A percentile compares a stretch with the other conserved stretches of the same genome.
Evolutionary conservation across 2,113 vertebrate genomes (phyloP).

Genomic region (Eulemur rufifrons): DNA sequence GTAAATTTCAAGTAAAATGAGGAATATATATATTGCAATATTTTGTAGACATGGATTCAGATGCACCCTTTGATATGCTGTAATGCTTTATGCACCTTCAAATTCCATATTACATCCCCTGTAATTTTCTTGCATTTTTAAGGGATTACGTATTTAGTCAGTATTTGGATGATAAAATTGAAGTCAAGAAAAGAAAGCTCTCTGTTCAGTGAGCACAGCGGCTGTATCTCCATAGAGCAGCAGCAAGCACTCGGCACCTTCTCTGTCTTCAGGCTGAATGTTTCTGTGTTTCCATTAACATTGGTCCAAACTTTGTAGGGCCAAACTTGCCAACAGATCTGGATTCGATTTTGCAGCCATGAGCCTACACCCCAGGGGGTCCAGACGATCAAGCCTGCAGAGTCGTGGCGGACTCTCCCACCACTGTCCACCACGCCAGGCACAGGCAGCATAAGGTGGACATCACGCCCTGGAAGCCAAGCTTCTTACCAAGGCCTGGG

Average conservation of each 20-base stretch:
- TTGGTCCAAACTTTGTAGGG: not conserved
- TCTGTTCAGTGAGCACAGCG: not conserved
- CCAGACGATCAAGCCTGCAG: not conserved
- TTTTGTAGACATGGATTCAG: not conserved
- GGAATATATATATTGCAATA: not conserved
- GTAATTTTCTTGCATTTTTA: not conserved
- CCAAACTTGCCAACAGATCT: not conserved
- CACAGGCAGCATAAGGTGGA: not conserved
- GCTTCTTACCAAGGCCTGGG: too few relatives aligned
- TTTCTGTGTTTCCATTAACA: accelerated
- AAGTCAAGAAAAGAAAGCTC: not conserved
- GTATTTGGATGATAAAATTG: not conserved
- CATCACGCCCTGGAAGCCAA: not conserved
- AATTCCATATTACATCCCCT: not conserved
- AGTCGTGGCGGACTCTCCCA: not conserved
- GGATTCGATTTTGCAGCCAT: not conserved
- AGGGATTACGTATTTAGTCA: not conserved
- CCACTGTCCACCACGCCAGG: accelerated
- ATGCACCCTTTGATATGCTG: not conserved
- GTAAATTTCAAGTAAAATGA: not conserved
- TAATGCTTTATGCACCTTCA: not conserved
- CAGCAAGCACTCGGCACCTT: not conserved
- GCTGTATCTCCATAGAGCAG: accelerated
- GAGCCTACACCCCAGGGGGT: not conserved
- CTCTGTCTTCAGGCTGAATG: too few relatives aligned